Percentiles rank a stretch among this genome's conserved stretches.
Conservation (phyloP, 2,888 invertebrate species). For the Megamerina dolium region DNA sequence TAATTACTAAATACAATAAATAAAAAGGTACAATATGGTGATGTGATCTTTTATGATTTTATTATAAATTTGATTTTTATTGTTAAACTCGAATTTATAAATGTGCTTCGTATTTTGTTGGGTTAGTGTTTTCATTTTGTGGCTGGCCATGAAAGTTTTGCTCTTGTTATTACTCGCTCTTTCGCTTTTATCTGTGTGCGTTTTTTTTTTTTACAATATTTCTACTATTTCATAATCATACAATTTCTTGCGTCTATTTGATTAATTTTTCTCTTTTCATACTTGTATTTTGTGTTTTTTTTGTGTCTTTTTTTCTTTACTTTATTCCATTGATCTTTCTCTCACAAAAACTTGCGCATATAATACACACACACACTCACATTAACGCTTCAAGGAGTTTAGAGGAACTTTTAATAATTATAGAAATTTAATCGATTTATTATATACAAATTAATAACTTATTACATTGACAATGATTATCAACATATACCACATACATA, state of each 20-base stretch:
- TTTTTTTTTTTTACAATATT: too few relatives aligned
- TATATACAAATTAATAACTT: too few relatives aligned
- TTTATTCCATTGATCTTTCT: too few relatives aligned
- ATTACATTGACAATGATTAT: background rate
- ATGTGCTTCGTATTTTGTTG: conserved; percentile 17
- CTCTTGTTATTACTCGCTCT: too few relatives aligned
- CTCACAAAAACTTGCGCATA: too few relatives aligned
- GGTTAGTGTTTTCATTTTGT: too few relatives aligned
- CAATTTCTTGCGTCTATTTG: too few relatives aligned
- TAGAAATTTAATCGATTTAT: conserved; percentile 41
- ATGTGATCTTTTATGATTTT: conserved; percentile 20
- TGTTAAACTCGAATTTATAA: conserved; percentile 20
- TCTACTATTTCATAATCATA: too few relatives aligned
- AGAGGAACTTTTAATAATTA: conserved; percentile 37
- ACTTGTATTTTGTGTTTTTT: conserved; percentile 3
- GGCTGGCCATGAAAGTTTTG: too few relatives aligned
- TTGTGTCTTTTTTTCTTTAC: conserved; percentile 2
- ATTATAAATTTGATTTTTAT: conserved; percentile 17
- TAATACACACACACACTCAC: conserved; percentile 2
- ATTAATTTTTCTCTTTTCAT: conserved; percentile 7
- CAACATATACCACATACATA: background rate
- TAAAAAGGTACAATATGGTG: conserved; percentile 6
- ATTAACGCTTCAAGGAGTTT: conserved; percentile 27
- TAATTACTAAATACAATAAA: background rate
- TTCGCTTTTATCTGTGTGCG: too few relatives aligned